Evolutionary conservation across 2,888 invertebrate genomes (phyloP).

Genomic region (Byasa hedistus): DNA sequence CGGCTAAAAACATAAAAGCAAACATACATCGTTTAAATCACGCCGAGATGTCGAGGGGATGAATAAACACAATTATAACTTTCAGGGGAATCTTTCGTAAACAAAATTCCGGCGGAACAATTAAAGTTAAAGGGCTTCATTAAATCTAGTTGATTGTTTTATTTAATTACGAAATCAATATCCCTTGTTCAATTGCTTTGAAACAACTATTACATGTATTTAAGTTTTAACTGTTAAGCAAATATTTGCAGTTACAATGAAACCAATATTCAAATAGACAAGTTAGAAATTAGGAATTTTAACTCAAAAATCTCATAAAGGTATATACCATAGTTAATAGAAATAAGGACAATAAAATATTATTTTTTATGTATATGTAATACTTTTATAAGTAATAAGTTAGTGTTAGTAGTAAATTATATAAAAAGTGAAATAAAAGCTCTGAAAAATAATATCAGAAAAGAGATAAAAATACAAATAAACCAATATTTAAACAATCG

Average conservation of each 20-base stretch:
- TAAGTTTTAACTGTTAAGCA: background rate
- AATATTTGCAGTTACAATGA: background rate
- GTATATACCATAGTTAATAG: too few species aligned
- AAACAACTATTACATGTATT: background rate
- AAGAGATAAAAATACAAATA: too few species aligned
- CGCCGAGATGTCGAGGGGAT: background rate
- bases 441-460: too few species aligned
- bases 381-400: too few species aligned
- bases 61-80: slow-evolving; percentile 12
- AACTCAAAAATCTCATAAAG: too few species aligned
- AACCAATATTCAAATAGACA: too few species aligned
- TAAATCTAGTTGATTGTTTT: slow-evolving; percentile 19
- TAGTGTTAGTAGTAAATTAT: too few species aligned
- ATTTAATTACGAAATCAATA: slow-evolving; percentile 18
- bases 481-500: too few species aligned
- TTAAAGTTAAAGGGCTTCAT: slow-evolving; percentile 19
- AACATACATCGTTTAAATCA: background rate
- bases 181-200: slow-evolving; percentile 8
- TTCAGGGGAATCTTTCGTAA: slow-evolving; percentile 11
- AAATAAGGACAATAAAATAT: too few species aligned
- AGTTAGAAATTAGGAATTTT: too few species aligned
- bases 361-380: too few species aligned
- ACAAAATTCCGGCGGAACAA: slow-evolving; percentile 10
- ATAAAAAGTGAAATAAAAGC: too few species aligned
- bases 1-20: background rate